Base-by-base conservation (phyloP, 1,140 invertebrate genomes). In the Ruditapes philippinarum region DNA sequence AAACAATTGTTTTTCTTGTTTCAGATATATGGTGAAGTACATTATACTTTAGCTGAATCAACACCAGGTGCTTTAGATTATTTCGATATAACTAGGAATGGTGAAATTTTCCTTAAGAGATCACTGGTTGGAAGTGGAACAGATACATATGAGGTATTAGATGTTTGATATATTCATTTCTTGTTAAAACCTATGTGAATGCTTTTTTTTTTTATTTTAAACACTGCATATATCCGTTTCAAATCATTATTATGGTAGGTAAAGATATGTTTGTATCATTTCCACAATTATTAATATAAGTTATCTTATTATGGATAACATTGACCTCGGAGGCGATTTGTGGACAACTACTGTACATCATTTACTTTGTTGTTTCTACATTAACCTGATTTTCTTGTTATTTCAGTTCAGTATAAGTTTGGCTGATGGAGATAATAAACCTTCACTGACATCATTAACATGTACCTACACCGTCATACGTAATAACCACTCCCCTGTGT, bases 381-480 rank as follows among this genome's bases (percentile, higher is more conserved):
- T n/a, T n/a, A n/a, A n/a, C n/a, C n/a, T 68, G 1, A 7, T 28
- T 68, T 7, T 45, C 42, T 45, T n/a, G 42, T 7, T 14, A 45
- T 84, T 89, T 28, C 40, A 84, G 65, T 80, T 93, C 19, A 54
- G n/a, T 9, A 62, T 89, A 36, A 42, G 36, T n/a, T 54, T 88
- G 7, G 5, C 12, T 28, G 92, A 94, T 84, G 78, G 86, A 51
- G 91, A 91, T 17, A 80, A 31, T 49, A 88, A 83, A 2, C 25
- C 81, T 3, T 84, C 89, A 49, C 31, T 38, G 3, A 51, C 31
- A 9, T 25, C 42, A 45, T 73, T 81, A 22, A 65, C 36, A 40
- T 88, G 99, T 0, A 97, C 97, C 2, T 97, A 99, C 0, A 98
- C 97, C 91, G 97, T 99, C 19, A 97, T 97, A 73, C 98, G 98